Evolutionary conservation across 2,113 vertebrate species (phyloP), one percentile per base, ranked within the genome.

Genomic region (Aviceda subcristata): DNA sequence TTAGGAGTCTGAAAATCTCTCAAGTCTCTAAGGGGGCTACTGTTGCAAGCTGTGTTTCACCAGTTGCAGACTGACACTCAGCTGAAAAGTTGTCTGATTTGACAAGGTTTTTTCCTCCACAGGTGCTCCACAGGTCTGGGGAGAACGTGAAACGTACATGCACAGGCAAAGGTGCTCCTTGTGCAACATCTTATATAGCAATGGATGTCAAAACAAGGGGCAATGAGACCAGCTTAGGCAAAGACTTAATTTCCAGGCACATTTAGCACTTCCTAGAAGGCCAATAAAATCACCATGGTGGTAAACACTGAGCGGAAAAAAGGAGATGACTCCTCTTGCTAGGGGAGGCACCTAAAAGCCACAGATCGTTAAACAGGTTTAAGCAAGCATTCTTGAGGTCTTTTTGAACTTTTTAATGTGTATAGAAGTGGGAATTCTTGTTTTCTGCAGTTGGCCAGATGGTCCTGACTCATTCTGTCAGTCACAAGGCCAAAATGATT

Each of bases 381-480:
- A 85, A 87, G 67, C 51, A 89, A 79, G 50, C 29, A 68, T 91
- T 95, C 66, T n/a, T 95, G 91, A 92, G 77, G 76, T 56, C 62
- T 81, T 85, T 93, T 64, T 88, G 5, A 92, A 90, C 30, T 60
- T 81, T 41, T 79, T 12, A 32, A 57, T 57, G 30, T 39, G n/a
- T 69, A 90, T 4, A 90, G 57, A 88, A 95, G 72, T 74, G 73
- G 91, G 41, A 96, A 91, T 73, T 68, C 34, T 91, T 87, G 60
- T 63, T 63, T 92, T 89, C 46, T 87, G 60, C 45, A 81, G 39
- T 17, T 68, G 64, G 53, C 48, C 93, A 97, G 87, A 94, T 94
- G 93, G 71, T 76, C 53, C 38, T 96, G 96, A 96, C 84, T 95
- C 93, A 97, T 82, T 62, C 50, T 60, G 36, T 85, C 92, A 90